Base-by-base conservation (phyloP, 2,113 vertebrate species). In the Pongo pygmaeus region DNA sequence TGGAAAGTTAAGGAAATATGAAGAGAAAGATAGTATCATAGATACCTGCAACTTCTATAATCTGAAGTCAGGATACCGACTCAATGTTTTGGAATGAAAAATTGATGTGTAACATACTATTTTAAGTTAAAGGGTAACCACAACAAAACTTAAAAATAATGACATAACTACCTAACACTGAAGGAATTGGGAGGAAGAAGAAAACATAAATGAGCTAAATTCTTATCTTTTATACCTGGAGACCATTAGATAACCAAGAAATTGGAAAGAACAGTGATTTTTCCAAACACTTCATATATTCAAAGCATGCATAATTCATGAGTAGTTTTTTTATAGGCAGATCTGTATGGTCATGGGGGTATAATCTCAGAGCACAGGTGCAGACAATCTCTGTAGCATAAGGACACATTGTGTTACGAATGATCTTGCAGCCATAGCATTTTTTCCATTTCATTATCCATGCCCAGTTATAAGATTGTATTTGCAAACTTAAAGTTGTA, bases 401-500 rank as follows among this genome's bases (percentile, higher is more conserved):
- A 69, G 70, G 78, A 89, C 12, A 72, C 6, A 27, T 80, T 64
- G n/a, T 70, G 20, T 67, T 35, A 12, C 48, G 38, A 32, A 75
- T 50, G 16, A 67, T 86, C 72, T 84, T 84, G 48, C 3, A 81
- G 35, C 4, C 30, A 40, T 27, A 32, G 46, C 35, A 18, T 20
- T 87, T 96, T 46, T 55, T 67, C 81, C 35, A 32, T 92, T 91
- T 12, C n/a, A 38, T 64, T 86, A 90, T 87, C n/a, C n/a, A 75
- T 75, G 9, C 32, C 79, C 69, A 46, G 1, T 87, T 83, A 69
- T 10, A 57, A 95, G 79, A 86, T 92, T 48, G 38, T 95, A 72
- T 97, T 89, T 96, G 89, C 67, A 95, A 93, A 96, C 59, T 72
- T 87, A 61, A 69, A 90, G 69, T 84, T 38, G 14, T 75, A 46